Base-by-base conservation (phyloP, 1,140 invertebrate species). In the Aporrectodea caliginosa region DNA sequence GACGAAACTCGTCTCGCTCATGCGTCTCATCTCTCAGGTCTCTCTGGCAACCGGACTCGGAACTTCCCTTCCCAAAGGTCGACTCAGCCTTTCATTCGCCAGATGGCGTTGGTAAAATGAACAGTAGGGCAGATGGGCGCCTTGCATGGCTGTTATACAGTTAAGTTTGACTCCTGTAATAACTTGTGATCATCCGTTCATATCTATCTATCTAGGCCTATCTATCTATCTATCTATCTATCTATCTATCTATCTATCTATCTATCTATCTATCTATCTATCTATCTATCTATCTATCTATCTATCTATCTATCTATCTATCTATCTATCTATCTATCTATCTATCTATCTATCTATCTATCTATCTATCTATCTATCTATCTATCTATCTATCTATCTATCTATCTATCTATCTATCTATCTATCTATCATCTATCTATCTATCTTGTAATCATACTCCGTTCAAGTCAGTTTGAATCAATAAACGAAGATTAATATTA, bases 151-250 rank as follows among this genome's bases (percentile, higher is more conserved):
- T n/a, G n/a, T n/a, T n/a, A n/a, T n/a, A n/a, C n/a, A n/a, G n/a
- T n/a, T n/a, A n/a, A n/a, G n/a, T n/a, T n/a, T n/a, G n/a, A n/a
- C n/a, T n/a, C n/a, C n/a, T n/a, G n/a, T n/a, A n/a, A n/a, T n/a
- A n/a, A n/a, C n/a, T n/a, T n/a, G n/a, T n/a, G n/a, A n/a, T n/a
- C n/a, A n/a, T n/a, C n/a, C n/a, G n/a, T n/a, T n/a, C n/a, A 58
- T 58, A 58, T 58, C 43, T 58, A 58, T 58, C 43, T 58, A 58
- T 58, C 43, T 58, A 58, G n/a, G n/a, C 22, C 43, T 58, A 58
- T 58, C 43, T 58, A 58, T 58, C 43, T 58, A 58, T 58, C 43
- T 58, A 58, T 58, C 43, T 58, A 58, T 58, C 43, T 58, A 58
- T 58, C 43, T 58, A 58, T 58, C 43, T 58, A 58, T 58, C 43